Base-by-base conservation (phyloP, 2,888 invertebrate genomes). In the Ceraclea dissimilis region DNA sequence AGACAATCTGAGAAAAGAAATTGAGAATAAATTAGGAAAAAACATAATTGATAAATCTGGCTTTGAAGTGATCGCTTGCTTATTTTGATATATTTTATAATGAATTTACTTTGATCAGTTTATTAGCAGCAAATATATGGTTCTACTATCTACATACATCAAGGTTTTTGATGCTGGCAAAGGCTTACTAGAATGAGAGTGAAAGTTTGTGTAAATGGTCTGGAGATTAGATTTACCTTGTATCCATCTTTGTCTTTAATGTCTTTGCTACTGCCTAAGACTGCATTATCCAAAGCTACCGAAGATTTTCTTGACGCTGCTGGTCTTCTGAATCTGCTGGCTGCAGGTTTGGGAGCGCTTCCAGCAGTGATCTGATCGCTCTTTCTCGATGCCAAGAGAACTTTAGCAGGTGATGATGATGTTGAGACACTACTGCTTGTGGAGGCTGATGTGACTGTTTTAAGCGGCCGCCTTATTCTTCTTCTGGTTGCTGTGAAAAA, bases 181-280 rank as follows among this genome's bases (percentile, higher is more conserved):
- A n/a, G n/a, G n/a, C n/a, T n/a, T n/a, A n/a, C n/a, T n/a, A n/a
- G n/a, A n/a, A n/a, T n/a, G n/a, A n/a, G n/a, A n/a, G n/a, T n/a
- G n/a, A n/a, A n/a, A n/a, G n/a, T n/a, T n/a, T n/a, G n/a, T n/a
- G n/a, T n/a, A n/a, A n/a, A n/a, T n/a, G n/a, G n/a, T n/a, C n/a
- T n/a, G n/a, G n/a, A n/a, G n/a, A n/a, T n/a, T n/a, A n/a, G n/a
- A n/a, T 20, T 66, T 63, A 80, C 81, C 74, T 88, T 88, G 67
- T 86, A 85, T 50, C 85, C 85, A 76, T 85, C 84, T 64, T 85
- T 84, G 60, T 83, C 81, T 62, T 83, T 84, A 59, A 81, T 82
- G 57, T 70, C 70, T 47, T 81, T 78, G 50, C 73, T 68, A 34
- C 79, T 80, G 8, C 79, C 73, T 2, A 75, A 70, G 8, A 81